phyloP scores from a whole-genome alignment of 2,888 invertebrate genomes.

The Nephrotoma appendiculata region DNA sequence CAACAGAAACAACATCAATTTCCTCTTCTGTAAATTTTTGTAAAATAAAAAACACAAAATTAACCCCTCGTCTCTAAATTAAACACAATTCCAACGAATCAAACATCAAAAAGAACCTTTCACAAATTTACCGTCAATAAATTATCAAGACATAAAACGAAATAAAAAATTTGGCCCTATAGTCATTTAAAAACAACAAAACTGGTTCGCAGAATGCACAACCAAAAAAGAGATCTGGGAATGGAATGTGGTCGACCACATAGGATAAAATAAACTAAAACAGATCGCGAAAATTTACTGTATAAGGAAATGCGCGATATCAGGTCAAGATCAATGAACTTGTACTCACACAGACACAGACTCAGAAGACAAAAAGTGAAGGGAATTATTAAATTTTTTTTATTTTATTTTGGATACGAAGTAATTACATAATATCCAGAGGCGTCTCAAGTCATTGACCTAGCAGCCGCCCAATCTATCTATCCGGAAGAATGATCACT shows the following conservation, averaged over 20 bases:
- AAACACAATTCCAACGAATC: background rate
- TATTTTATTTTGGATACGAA: background rate
- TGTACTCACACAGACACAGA: background rate
- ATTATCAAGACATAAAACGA: background rate
- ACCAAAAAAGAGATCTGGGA: constrained; percentile 4
- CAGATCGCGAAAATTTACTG: background rate
- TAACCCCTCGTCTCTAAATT: background rate
- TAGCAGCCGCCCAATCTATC: background rate
- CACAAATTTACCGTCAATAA: constrained; percentile 1
- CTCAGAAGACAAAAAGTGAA: background rate
- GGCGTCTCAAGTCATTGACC: background rate
- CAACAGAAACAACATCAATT: constrained; percentile 68
- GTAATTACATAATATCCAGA: background rate
- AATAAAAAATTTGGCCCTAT: background rate
- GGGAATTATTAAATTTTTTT: background rate
- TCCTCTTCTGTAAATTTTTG: constrained; percentile 40
- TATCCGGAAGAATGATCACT: background rate
- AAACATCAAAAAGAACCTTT: background rate
- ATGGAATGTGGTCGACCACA: constrained; percentile 6
- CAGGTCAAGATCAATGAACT: background rate
- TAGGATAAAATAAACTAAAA: background rate
- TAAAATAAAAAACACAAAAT: background rate
- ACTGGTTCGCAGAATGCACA: constrained; percentile 4
- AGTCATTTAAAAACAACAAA: background rate
- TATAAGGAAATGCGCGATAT: background rate